phyloP scores from a whole-genome alignment of 2,113 vertebrate species.

The Salvator merianae region DNA sequence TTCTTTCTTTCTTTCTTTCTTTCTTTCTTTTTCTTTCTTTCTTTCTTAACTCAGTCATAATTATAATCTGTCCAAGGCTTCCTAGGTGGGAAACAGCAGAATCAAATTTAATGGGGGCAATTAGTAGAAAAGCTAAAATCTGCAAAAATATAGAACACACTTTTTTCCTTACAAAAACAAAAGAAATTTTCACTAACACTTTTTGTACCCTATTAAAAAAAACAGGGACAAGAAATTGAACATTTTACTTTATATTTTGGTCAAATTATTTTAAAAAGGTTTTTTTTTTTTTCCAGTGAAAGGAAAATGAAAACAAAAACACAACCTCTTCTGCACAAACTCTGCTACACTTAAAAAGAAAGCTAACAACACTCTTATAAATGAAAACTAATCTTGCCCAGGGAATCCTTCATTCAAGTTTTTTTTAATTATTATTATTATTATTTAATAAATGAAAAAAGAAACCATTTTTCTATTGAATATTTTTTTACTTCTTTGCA shows the following conservation, averaged over 20 bases:
- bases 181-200: conserved; percentile 66
- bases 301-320: background rate
- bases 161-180: conserved; percentile 81
- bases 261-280: conserved; percentile 70
- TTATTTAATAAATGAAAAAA: conserved; percentile 19
- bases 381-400: conserved; percentile 57
- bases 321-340: conserved; percentile 57
- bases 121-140: conserved; percentile 80
- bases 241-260: conserved; percentile 71
- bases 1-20: conserved; percentile 20
- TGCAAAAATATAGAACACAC: conserved; percentile 80
- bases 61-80: conserved; percentile 69
- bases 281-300: conserved; percentile 60
- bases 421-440: conserved; percentile 6
- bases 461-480: conserved; percentile 39
- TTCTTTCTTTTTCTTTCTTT: conserved; percentile 17
- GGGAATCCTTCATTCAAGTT: conserved; percentile 67
- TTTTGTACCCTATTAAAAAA: conserved; percentile 26
- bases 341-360: conserved; percentile 62
- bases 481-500: conserved; percentile 57
- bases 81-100: conserved; percentile 65
- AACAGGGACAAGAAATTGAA: conserved; percentile 69
- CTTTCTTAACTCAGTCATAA: conserved; percentile 46
- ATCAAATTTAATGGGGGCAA: conserved; percentile 75
- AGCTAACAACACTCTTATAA: conserved; percentile 32